Percentiles rank a stretch among this genome's conserved stretches.
phyloP scores from a whole-genome alignment of 2,797 vertebrate genomes.

The Pipistrellus pipistrellus region DNA sequence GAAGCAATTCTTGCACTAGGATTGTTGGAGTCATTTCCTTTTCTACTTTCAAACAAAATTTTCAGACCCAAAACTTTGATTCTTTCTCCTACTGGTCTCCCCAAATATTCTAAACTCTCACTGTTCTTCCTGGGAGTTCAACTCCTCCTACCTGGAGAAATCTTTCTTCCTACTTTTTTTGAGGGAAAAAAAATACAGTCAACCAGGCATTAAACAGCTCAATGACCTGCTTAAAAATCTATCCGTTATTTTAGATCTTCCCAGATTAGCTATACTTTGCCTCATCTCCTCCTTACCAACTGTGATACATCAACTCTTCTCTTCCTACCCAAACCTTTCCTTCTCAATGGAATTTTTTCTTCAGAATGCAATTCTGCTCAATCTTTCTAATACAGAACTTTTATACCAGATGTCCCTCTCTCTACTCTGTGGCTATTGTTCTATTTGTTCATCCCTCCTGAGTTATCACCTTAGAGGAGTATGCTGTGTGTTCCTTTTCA shows the following conservation, averaged over 20 bases:
- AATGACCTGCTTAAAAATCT: background rate
- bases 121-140: background rate
- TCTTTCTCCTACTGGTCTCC: background rate
- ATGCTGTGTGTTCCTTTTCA: background rate
- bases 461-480: background rate
- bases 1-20: constrained; percentile 55
- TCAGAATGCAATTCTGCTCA: background rate
- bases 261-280: background rate
- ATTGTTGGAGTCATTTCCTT: constrained; percentile 30
- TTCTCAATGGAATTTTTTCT: background rate
- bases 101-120: background rate
- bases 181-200: background rate
- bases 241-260: background rate
- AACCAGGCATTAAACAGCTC: background rate
- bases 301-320: background rate
- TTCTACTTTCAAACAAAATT: constrained; percentile 63
- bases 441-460: background rate
- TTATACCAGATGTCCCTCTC: background rate
- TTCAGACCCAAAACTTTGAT: background rate
- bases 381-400: background rate
- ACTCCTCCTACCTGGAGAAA: background rate
- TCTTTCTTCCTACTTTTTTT: background rate
- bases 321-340: background rate
- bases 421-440: background rate
- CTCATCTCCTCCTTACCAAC: background rate